Evolutionary conservation across 2,797 vertebrate species (phyloP).

Genomic region (Anabas testudineus): DNA sequence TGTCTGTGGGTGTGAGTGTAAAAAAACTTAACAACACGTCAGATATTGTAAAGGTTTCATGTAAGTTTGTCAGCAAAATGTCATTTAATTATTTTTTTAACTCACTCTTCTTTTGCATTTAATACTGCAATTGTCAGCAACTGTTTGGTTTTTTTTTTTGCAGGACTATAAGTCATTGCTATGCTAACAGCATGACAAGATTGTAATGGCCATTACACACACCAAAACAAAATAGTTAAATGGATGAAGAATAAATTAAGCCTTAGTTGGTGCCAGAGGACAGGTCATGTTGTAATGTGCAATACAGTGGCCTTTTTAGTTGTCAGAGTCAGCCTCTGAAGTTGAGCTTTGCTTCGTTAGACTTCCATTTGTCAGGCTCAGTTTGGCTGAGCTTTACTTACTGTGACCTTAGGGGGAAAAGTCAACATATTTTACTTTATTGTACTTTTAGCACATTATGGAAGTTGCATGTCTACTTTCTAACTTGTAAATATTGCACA

Average conservation of each 20-base stretch:
- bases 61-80: conserved; percentile 1
- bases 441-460: too few species aligned
- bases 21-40: conserved; percentile 50
- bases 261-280: not conserved
- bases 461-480: not conserved
- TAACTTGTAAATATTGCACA: not conserved
- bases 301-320: too few species aligned
- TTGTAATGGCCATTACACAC: not conserved
- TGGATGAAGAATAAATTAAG: not conserved
- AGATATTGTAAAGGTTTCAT: conserved; percentile 36
- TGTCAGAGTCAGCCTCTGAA: not conserved
- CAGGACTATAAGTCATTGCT: too few species aligned
- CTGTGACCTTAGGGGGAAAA: too few species aligned
- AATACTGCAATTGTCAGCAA: not conserved
- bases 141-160: too few species aligned
- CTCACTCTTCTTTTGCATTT: conserved; percentile 9
- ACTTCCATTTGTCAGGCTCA: not conserved
- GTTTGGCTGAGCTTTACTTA: too few species aligned
- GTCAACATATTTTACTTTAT: too few species aligned
- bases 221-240: not conserved
- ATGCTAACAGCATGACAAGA: not conserved
- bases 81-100: conserved; percentile 1
- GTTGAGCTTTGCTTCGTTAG: not conserved
- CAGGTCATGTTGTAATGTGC: not conserved
- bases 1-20: conserved; percentile 33